These are phyloP conservation scores for Turnix velox DNA, from an alignment of 2,113 vertebrate genomes.

Conservation along the genomic window DNA sequence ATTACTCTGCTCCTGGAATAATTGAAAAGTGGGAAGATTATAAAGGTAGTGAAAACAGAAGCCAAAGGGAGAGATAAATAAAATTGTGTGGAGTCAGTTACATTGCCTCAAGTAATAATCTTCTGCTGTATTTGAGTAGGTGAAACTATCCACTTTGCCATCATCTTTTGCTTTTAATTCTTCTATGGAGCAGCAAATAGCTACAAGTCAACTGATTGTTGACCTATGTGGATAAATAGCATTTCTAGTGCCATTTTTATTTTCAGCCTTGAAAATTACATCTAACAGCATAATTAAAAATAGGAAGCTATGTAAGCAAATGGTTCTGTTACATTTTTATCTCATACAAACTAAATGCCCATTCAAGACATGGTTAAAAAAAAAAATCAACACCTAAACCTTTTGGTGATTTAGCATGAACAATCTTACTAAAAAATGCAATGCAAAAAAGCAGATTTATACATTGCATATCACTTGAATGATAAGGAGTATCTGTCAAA, in stretches of 20 bases:
- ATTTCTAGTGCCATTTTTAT: not conserved
- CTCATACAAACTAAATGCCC: not conserved
- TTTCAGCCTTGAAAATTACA: not conserved
- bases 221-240: not conserved
- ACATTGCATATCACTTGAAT: not conserved
- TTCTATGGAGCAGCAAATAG: not conserved
- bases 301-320: not conserved
- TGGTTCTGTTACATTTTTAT: not conserved
- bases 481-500: conserved; percentile 13
- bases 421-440: not conserved
- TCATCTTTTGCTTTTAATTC: not conserved
- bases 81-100: not conserved
- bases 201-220: not conserved
- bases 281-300: not conserved
- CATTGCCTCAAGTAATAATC: not conserved
- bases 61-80: not conserved
- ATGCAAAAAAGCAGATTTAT: conserved; percentile 19
- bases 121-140: not conserved
- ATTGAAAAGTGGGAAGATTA: not conserved
- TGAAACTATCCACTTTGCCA: not conserved
- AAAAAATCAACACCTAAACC: not conserved
- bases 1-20: not conserved
- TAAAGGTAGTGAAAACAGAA: not conserved
- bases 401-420: not conserved
- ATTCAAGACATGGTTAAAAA: not conserved